Base-by-base conservation (phyloP, 2,888 invertebrate species). In the Copidosoma aretas region DNA sequence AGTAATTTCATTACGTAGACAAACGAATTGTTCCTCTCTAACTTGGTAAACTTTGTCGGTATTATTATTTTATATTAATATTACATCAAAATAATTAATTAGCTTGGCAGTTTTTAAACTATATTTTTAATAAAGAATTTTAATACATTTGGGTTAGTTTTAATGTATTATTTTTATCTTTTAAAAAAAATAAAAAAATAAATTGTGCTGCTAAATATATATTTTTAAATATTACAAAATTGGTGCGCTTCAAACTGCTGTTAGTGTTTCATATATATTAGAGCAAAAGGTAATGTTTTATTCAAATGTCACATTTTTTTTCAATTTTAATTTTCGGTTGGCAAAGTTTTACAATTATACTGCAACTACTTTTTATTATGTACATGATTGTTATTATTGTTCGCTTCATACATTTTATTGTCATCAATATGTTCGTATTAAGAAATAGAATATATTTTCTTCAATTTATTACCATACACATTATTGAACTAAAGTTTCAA, bases 351-450 rank as follows among this genome's bases (percentile, higher is more conserved):
- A 39, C 63, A 21, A 53, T 14, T 61, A 52, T 53, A 25, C 51
- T 67, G 63, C 62, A 65, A 57, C 32, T 49, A 21, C 52, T 46
- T 46, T 57, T 39, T n/a, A 39, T 19, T 39, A 41, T 41, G 12
- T 53, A 54, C 57, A 71, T 57, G 39, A 69, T 3, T 25, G 51
- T 66, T 41, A 41, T 63, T 49, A 32, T 52, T 67, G 64, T 61
- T 67, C 53, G 70, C 70, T 67, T 70, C 39, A 41, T 69, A 58
- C 53, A 60, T 54, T 54, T 62, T 49, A 17, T 51, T 49, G 24
- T 54, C 61, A 41, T 8, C 8, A 3, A 56, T 60, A 1, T 39
- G 51, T 61, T 24, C 49, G 62, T 2, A 59, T 65, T 69, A 54
- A 65, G 65, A 65, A 59, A 59, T 62, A 62, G 58, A 65, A 69